Evolutionary conservation across 2,888 invertebrate genomes (phyloP).

Genomic region (Caenorhabditis sp.): DNA sequence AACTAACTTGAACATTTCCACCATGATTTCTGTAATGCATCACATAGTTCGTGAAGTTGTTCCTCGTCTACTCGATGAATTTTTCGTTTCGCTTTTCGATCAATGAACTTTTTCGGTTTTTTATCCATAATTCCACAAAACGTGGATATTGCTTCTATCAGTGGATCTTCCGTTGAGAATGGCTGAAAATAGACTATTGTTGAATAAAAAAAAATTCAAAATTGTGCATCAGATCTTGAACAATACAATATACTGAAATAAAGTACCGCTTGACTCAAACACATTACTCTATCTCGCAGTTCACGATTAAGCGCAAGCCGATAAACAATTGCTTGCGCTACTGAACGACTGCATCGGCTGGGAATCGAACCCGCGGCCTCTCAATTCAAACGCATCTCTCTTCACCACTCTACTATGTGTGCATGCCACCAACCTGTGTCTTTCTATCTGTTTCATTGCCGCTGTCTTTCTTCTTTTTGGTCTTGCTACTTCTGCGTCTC

Average conservation of each 20-base stretch:
- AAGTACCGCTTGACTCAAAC: constrained; percentile 42
- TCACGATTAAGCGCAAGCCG: constrained; percentile 39
- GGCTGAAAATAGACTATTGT: constrained; percentile 16
- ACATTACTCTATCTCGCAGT: constrained; percentile 25
- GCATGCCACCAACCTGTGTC: constrained; percentile 19
- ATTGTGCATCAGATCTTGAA: constrained; percentile 43
- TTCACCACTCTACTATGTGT: constrained; percentile 8
- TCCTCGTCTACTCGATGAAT: constrained; percentile 37
- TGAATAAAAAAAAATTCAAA: constrained; percentile 9
- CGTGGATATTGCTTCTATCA: constrained; percentile 16
- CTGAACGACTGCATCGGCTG: constrained; percentile 38
- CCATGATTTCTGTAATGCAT: constrained; percentile 29
- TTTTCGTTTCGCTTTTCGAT: constrained; percentile 23
- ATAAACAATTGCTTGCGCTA: constrained; percentile 28
- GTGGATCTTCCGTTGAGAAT: constrained; percentile 4
- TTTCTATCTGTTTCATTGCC: constrained; percentile 8
- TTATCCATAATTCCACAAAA: constrained; percentile 25
- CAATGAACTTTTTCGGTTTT: constrained; percentile 15
- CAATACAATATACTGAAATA: constrained; percentile 34
- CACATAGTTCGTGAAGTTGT: constrained; percentile 30
- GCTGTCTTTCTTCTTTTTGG: background rate
- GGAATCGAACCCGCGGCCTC: constrained; percentile 20
- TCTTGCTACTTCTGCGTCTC: constrained; percentile 19
- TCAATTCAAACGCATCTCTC: background rate
- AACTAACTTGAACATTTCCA: constrained; percentile 18